Percentiles rank a stretch among this genome's conserved stretches.
These are phyloP conservation scores for Nyctibius grandis DNA, from an alignment of 2,797 vertebrate species.

Conservation along the genomic window DNA sequence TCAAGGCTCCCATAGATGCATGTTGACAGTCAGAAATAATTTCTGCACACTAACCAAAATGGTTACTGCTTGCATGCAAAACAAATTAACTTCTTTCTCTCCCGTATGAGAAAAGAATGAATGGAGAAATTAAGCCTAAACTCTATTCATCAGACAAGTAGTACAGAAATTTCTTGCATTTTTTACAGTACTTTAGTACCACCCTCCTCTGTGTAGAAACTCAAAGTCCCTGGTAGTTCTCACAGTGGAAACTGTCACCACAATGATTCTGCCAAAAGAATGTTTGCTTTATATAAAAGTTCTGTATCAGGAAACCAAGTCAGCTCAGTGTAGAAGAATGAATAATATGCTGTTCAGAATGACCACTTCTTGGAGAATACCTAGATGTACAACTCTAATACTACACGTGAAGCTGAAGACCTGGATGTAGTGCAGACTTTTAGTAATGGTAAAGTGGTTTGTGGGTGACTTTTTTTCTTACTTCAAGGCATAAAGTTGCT, in stretches of 20 bases:
- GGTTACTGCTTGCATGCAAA: neutral
- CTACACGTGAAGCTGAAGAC: neutral
- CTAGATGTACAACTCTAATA: neutral
- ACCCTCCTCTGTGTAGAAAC: neutral
- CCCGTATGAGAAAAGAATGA: neutral
- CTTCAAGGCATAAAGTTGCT: neutral
- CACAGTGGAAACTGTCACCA: neutral
- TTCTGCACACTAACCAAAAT: neutral
- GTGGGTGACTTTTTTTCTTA: no score
- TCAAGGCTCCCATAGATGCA: neutral
- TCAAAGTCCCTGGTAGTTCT: neutral
- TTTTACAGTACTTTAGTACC: neutral
- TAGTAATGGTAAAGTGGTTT: neutral
- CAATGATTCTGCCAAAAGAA: neutral
- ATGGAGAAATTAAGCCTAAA: neutral
- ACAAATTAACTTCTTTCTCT: neutral
- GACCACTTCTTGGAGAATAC: neutral
- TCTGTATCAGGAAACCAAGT: neutral
- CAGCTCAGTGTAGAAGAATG: neutral
- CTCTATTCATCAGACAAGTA: neutral
- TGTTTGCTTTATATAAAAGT: neutral
- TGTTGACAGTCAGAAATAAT: neutral
- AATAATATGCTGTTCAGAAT: neutral
- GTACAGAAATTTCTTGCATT: neutral
- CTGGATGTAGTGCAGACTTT: neutral